Conservation (phyloP, 2,888 invertebrate species). For the Himalopsyche tibetana region DNA sequence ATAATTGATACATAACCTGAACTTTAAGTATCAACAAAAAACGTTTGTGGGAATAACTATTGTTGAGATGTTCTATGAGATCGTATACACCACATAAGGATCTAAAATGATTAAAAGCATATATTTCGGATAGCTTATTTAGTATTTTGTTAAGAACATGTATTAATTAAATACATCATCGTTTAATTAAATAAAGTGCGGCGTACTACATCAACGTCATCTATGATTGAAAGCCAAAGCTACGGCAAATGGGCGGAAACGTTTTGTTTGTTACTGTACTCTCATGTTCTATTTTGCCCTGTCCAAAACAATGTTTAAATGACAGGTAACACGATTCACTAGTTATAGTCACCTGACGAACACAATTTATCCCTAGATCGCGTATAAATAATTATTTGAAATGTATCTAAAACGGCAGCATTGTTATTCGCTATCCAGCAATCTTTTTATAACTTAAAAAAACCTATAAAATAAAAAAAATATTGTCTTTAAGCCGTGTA, state of each 20-base stretch:
- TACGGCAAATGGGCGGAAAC: constrained; percentile 32
- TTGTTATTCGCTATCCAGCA: background rate
- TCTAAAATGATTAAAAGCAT: background rate
- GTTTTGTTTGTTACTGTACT: constrained; percentile 1
- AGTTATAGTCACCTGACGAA: background rate
- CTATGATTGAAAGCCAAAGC: background rate
- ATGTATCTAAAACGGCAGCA: background rate
- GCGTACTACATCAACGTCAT: background rate
- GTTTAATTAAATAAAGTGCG: background rate
- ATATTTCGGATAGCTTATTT: background rate
- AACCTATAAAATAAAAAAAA: background rate
- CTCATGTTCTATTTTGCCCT: background rate
- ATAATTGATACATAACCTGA: too few species aligned
- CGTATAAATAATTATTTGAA: background rate
- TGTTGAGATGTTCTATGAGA: too few species aligned
- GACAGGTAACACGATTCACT: background rate
- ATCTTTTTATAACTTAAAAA: background rate
- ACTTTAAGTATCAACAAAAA: too few species aligned
- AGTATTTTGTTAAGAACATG: background rate
- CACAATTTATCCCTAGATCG: background rate
- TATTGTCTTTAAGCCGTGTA: too few species aligned
- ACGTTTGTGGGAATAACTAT: too few species aligned
- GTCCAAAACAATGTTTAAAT: background rate
- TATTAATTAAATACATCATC: background rate
- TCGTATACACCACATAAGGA: background rate